phyloP scores from a whole-genome alignment of 2,113 vertebrate species.

The Callospermophilus lateralis region DNA sequence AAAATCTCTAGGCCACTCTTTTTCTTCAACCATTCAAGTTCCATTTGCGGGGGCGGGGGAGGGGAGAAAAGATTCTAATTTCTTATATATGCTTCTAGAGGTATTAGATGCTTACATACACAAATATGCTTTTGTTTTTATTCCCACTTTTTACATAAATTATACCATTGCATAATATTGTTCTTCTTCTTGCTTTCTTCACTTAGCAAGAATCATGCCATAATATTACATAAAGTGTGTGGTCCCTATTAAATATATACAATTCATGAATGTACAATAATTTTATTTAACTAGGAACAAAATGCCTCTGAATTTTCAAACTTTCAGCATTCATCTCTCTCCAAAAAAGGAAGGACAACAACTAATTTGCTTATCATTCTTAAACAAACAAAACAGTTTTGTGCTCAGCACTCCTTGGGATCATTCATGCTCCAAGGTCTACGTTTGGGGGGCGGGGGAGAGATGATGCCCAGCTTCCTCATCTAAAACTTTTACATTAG shows the following conservation, averaged over 20 bases:
- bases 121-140: not conserved
- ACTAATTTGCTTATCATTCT: not conserved
- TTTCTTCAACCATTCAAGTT: not conserved
- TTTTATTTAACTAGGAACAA: not conserved
- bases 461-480: not conserved
- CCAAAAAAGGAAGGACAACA: not conserved
- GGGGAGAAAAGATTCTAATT: not conserved
- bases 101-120: not conserved
- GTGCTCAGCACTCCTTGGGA: not conserved
- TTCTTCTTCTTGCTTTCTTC: not conserved
- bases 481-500: rapidly evolving
- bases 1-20: not conserved
- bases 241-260: not conserved
- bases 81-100: not conserved
- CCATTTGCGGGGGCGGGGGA: not conserved
- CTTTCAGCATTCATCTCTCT: not conserved
- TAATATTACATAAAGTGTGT: not conserved
- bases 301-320: not conserved
- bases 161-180: not conserved
- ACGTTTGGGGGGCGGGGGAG: not conserved
- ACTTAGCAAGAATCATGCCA: not conserved
- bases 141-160: not conserved
- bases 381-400: not conserved
- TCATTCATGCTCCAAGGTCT: not conserved
- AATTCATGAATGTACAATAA: not conserved